These are phyloP conservation scores for Cinara cedri DNA, from an alignment of 2,888 invertebrate genomes.

Conservation along the genomic window DNA sequence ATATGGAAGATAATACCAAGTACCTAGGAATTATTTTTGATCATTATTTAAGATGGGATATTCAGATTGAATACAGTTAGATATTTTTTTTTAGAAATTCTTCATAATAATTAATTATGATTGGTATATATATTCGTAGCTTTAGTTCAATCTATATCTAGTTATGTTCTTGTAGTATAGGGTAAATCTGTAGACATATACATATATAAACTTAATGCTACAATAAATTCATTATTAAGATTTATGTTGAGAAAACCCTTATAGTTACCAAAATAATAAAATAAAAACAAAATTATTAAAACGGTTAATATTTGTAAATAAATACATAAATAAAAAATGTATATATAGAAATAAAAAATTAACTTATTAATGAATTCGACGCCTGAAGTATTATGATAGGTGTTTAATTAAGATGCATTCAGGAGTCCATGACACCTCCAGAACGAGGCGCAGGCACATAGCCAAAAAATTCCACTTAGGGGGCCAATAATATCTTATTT, in stretches of 20 bases:
- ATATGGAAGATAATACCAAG: too few relatives aligned
- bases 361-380: too few relatives aligned
- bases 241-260: background rate
- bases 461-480: background rate
- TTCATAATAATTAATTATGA: background rate
- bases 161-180: background rate
- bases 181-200: background rate
- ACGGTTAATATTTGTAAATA: too few relatives aligned
- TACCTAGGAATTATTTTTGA: too few relatives aligned
- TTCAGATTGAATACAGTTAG: background rate
- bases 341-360: too few relatives aligned
- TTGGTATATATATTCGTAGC: background rate
- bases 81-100: background rate
- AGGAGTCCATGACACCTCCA: too few relatives aligned
- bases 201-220: background rate
- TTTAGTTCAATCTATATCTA: background rate
- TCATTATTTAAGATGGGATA: too few relatives aligned
- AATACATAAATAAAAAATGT: too few relatives aligned
- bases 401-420: too few relatives aligned
- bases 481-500: background rate
- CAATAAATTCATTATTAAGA: background rate
- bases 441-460: too few relatives aligned
- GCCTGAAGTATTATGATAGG: too few relatives aligned
- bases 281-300: too few relatives aligned
- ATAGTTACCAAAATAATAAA: background rate